Evolutionary conservation across 2,113 vertebrate species (phyloP).

Genomic region (Poeciliopsis occidentalis): DNA sequence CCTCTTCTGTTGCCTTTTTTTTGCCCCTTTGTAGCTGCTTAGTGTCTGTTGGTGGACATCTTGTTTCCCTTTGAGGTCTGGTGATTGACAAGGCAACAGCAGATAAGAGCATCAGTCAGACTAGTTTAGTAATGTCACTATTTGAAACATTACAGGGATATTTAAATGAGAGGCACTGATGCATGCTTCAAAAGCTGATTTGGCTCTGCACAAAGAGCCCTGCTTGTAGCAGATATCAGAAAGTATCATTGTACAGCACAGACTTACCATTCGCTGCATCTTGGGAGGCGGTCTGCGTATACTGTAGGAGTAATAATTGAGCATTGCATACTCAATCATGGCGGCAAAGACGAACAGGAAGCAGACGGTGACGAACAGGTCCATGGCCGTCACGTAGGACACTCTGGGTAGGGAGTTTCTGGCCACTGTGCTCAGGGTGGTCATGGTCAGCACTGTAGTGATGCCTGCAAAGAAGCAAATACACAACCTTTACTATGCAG

Average conservation of each 20-base stretch:
- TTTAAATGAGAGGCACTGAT: neutral
- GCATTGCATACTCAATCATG: slow-evolving; percentile 95
- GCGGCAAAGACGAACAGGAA: slow-evolving; percentile 97
- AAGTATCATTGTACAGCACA: neutral
- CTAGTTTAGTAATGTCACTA: neutral
- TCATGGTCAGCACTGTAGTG: slow-evolving; percentile 97
- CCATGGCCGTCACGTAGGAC: slow-evolving; percentile 97
- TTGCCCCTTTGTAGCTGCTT: neutral
- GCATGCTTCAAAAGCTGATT: neutral
- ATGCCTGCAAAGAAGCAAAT: slow-evolving; percentile 82
- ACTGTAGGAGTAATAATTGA: slow-evolving; percentile 93
- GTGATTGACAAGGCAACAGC: neutral
- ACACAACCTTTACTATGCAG: neutral
- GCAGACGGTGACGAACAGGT: slow-evolving; percentile 96
- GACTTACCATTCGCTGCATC: slow-evolving; percentile 87
- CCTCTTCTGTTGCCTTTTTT: neutral
- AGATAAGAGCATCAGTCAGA: neutral
- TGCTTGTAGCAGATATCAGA: neutral
- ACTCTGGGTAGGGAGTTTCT: slow-evolving; percentile 93
- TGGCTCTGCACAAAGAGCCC: neutral
- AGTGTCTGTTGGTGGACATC: neutral
- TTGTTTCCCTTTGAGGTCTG: neutral
- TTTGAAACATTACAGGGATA: neutral
- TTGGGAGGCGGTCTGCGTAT: slow-evolving; percentile 80
- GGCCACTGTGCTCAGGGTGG: slow-evolving; percentile 95